Evolutionary conservation across 2,888 invertebrate genomes (phyloP).

Genomic region (Plebejus melissa): DNA sequence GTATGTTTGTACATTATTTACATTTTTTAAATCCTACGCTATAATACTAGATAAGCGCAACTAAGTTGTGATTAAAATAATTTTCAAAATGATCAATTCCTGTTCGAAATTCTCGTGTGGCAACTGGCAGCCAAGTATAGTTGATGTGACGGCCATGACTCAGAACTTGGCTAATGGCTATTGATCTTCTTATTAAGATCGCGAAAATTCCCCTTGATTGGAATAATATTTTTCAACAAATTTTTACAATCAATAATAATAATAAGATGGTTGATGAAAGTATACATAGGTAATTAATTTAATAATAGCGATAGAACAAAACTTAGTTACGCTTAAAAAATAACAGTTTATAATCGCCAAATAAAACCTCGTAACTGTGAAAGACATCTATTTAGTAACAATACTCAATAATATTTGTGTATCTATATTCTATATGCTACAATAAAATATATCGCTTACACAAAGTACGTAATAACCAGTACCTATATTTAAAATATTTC

Average conservation of each 20-base stretch:
- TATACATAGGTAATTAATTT: too few species aligned
- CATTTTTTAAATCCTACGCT: slow-evolving; percentile 40
- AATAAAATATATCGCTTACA: slow-evolving; percentile 27
- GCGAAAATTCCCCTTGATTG: background rate
- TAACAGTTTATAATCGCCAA: slow-evolving; percentile 14
- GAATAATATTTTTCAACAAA: background rate
- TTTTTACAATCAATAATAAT: slow-evolving; percentile 2
- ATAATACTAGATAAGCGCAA: slow-evolving; percentile 27
- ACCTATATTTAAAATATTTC: slow-evolving; percentile 31
- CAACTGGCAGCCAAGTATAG: background rate
- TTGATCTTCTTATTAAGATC: background rate
- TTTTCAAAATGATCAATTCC: slow-evolving; percentile 7
- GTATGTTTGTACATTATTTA: slow-evolving; percentile 67
- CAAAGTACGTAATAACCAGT: slow-evolving; percentile 27
- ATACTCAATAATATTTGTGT: slow-evolving; percentile 17
- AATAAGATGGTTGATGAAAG: background rate
- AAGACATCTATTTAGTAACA: slow-evolving; percentile 24
- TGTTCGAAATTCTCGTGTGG: background rate
- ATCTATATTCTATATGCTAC: slow-evolving; percentile 22
- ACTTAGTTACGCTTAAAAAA: slow-evolving; percentile 25
- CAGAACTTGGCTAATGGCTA: background rate
- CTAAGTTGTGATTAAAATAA: background rate
- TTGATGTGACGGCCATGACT: background rate
- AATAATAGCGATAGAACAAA: background rate
- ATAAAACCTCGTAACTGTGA: slow-evolving; percentile 30